A percentile compares a stretch with the other conserved stretches of the same genome.
phyloP scores from a whole-genome alignment of 1,140 invertebrate genomes.

The Acyrthosiphon pisum region DNA sequence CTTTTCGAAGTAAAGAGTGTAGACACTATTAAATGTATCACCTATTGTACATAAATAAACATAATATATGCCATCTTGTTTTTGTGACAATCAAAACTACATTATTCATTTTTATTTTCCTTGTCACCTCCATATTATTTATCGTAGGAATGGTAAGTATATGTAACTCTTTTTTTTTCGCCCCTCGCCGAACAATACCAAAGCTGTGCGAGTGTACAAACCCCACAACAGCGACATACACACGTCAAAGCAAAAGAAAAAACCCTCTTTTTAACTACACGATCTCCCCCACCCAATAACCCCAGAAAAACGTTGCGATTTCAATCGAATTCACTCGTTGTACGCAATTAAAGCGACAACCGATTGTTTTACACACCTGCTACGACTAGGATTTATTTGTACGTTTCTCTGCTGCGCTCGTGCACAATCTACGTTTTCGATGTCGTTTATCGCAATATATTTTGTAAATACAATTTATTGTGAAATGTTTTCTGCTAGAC shows the following conservation, averaged over 20 bases:
- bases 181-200: not conserved
- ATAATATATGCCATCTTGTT: not conserved
- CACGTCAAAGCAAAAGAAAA: not conserved
- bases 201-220: not conserved
- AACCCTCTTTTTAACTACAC: not conserved
- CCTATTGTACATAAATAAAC: not conserved
- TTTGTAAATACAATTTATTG: not conserved
- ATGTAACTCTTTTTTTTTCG: not conserved
- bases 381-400: not conserved
- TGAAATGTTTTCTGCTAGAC: not conserved
- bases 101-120: not conserved
- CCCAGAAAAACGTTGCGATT: not conserved
- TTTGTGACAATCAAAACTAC: conserved; percentile 12
- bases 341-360: not conserved
- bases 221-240: not conserved
- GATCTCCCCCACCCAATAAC: no score
- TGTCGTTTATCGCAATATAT: no score
- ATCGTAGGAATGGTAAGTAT: not conserved
- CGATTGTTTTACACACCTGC: not conserved
- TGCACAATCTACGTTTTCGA: not conserved
- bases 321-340: not conserved
- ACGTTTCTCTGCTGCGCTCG: not conserved
- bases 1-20: not conserved
- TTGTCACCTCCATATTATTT: not conserved
- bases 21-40: not conserved